These are phyloP conservation scores for Amblyraja radiata DNA, from an alignment of 2,797 vertebrate species.

Conservation along the genomic window DNA sequence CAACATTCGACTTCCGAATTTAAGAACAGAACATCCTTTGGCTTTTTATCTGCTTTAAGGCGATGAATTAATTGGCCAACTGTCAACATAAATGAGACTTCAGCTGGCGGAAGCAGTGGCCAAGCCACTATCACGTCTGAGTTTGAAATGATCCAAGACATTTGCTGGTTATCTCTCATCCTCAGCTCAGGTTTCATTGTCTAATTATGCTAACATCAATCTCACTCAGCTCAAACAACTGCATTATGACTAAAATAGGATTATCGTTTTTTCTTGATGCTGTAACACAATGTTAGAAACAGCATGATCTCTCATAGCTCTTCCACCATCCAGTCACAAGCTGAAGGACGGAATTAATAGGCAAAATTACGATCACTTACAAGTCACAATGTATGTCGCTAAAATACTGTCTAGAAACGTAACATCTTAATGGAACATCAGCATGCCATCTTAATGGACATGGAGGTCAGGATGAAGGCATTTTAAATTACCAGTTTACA, in stretches of 20 bases:
- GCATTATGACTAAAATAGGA: background rate
- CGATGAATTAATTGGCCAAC: background rate
- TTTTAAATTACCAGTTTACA: conserved; percentile 26
- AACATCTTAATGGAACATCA: background rate
- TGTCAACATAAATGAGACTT: background rate
- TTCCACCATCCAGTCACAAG: background rate
- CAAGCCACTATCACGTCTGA: background rate
- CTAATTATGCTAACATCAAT: conserved; percentile 6
- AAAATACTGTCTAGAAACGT: conserved; percentile 22
- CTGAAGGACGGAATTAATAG: background rate
- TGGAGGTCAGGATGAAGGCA: background rate
- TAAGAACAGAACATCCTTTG: background rate
- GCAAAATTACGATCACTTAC: background rate
- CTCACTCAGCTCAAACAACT: background rate
- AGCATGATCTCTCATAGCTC: background rate
- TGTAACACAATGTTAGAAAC: background rate
- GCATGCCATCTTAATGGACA: background rate
- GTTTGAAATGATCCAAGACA: background rate
- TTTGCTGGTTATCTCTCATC: background rate
- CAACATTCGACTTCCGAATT: background rate
- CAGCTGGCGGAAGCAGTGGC: background rate
- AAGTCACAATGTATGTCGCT: background rate
- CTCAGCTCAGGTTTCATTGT: conserved; percentile 12
- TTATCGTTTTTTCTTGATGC: background rate
- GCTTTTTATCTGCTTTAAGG: background rate